Evolutionary conservation across 2,888 invertebrate genomes (phyloP).

Genomic region (Nysson spinosus): DNA sequence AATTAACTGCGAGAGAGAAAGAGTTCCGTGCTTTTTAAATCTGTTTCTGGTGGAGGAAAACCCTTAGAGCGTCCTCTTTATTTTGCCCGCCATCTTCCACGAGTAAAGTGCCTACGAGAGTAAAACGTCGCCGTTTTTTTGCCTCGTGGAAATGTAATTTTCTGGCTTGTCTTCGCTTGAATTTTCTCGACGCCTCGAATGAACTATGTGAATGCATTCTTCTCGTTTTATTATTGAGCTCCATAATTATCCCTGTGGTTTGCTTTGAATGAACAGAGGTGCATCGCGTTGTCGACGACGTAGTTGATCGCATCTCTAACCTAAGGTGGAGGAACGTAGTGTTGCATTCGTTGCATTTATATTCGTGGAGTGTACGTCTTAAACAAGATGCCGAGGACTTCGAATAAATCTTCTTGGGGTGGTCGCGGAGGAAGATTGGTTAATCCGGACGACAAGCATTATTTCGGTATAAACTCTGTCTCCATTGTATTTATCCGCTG

Average conservation of each 20-base stretch:
- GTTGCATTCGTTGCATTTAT: slow-evolving; percentile 13
- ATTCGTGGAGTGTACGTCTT: slow-evolving; percentile 3
- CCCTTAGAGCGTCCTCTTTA: neutral
- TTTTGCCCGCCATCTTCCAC: slow-evolving; percentile 15
- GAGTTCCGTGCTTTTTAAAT: too few species aligned
- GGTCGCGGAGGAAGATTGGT: slow-evolving; percentile 39
- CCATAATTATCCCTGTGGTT: neutral
- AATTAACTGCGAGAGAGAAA: too few species aligned
- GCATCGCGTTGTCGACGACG: neutral
- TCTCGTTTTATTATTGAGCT: too few species aligned
- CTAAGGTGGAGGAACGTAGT: slow-evolving; percentile 4
- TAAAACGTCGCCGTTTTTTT: too few species aligned
- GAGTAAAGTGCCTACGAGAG: too few species aligned
- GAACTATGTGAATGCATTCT: too few species aligned
- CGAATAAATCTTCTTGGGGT: slow-evolving; percentile 55
- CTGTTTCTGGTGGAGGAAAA: neutral
- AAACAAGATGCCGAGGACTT: slow-evolving; percentile 66
- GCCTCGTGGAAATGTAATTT: neutral
- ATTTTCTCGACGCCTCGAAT: too few species aligned
- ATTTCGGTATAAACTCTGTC: slow-evolving; percentile 56
- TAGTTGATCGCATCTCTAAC: slow-evolving; percentile 7
- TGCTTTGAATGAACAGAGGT: neutral
- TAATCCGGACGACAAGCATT: slow-evolving; percentile 56
- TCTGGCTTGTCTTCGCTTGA: too few species aligned
- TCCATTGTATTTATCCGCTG: neutral